phyloP scores from a whole-genome alignment of 35 echinoderm and acorn worm species.

The Heliocidaris erythrogramma region DNA sequence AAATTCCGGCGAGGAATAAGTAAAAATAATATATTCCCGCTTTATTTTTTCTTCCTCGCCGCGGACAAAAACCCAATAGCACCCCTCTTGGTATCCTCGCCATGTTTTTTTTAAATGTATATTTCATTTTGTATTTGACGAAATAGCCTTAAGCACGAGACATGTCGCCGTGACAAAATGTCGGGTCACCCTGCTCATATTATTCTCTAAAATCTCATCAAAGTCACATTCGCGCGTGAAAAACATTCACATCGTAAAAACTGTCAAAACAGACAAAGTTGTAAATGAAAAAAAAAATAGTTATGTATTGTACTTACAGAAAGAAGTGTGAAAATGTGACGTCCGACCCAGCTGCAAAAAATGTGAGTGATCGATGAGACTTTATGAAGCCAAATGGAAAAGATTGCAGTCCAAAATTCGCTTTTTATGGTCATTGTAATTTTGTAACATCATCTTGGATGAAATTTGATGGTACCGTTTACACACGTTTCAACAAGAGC shows the following conservation, averaged over 20 bases:
- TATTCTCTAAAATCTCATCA: background rate
- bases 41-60: no score
- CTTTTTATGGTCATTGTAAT: background rate
- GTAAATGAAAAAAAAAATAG: background rate
- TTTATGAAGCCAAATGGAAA: no score
- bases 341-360: background rate
- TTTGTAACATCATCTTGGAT: background rate
- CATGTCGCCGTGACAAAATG: background rate
- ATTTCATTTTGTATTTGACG: no score
- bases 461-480: background rate
- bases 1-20: no score
- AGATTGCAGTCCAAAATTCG: no score
- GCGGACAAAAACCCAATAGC: no score
- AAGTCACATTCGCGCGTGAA: background rate
- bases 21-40: no score
- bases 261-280: background rate
- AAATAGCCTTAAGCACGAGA: no score
- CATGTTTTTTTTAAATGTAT: no score
- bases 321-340: background rate
- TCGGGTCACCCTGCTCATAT: background rate
- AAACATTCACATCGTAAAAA: background rate
- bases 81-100: no score
- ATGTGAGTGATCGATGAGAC: background rate
- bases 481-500: background rate
- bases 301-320: background rate